Evolutionary conservation across 1,140 invertebrate species (phyloP).

Genomic region (Agrilus planipennis): DNA sequence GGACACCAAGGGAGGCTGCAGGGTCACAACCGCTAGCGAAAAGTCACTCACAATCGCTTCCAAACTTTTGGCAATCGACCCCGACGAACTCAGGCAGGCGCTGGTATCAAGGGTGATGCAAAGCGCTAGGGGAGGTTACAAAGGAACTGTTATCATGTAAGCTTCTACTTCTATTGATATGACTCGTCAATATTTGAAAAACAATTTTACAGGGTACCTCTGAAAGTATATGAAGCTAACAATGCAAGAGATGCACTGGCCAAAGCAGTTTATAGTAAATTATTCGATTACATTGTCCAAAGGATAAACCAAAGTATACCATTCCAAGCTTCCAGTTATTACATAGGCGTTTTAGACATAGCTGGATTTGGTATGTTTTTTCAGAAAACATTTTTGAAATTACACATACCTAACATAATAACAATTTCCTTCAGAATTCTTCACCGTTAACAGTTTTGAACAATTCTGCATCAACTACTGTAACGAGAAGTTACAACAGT

Average conservation of each 20-base stretch:
- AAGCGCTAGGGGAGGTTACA: constrained; percentile 80
- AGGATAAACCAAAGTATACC: constrained; percentile 92
- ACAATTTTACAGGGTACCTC: constrained; percentile 67
- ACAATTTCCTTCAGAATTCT: constrained; percentile 64
- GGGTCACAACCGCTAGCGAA: constrained; percentile 47
- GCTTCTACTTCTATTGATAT: too few relatives aligned
- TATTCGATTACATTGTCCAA: constrained; percentile 92
- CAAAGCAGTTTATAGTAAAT: constrained; percentile 87
- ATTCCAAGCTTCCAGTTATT: constrained; percentile 74
- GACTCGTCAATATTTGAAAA: constrained; percentile 11
- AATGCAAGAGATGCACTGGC: constrained; percentile 91
- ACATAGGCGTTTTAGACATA: constrained; percentile 95
- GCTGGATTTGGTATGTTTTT: constrained; percentile 79
- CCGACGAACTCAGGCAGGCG: constrained; percentile 71
- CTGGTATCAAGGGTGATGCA: constrained; percentile 90
- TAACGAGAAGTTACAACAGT: constrained; percentile 91
- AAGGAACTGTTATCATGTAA: constrained; percentile 96
- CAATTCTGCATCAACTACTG: constrained; percentile 94
- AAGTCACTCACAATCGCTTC: constrained; percentile 58
- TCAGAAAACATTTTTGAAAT: neutral
- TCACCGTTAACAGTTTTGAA: constrained; percentile 90
- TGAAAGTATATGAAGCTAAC: constrained; percentile 87
- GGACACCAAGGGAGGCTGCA: constrained; percentile 76
- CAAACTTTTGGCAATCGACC: constrained; percentile 68
- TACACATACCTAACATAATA: neutral